Conservation (phyloP, 2,888 invertebrate genomes). For the Mallateleia sp. region DNA sequence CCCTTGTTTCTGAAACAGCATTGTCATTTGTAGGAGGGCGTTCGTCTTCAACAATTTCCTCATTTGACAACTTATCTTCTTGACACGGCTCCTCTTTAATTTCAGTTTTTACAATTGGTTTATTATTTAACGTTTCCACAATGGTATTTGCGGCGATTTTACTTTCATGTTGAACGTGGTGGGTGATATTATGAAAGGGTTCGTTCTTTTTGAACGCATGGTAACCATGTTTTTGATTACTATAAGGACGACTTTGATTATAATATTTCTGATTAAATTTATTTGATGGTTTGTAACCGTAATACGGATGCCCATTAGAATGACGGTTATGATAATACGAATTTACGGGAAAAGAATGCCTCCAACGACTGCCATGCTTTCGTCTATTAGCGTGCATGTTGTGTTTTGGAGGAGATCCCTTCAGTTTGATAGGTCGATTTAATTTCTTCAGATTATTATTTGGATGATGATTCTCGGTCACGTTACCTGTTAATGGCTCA, state of each 20-base stretch:
- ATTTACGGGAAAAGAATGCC: neutral
- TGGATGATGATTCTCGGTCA: neutral
- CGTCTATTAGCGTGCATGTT: neutral
- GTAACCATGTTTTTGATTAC: neutral
- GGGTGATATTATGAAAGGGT: neutral
- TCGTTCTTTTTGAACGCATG: neutral
- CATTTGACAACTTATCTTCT: neutral
- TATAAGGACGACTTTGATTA: neutral
- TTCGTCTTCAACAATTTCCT: neutral
- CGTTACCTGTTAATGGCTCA: neutral
- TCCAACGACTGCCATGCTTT: conserved; percentile 1
- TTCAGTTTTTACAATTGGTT: neutral
- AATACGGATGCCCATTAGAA: neutral
- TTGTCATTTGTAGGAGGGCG: neutral
- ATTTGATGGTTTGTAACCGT: neutral
- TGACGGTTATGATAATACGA: neutral
- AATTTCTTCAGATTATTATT: neutral
- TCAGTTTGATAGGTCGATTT: neutral
- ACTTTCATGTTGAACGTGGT: neutral
- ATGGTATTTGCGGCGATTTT: no score
- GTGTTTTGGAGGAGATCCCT: neutral
- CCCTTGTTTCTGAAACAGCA: neutral
- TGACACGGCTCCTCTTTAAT: neutral
- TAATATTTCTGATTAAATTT: neutral
- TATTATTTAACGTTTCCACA: neutral